phyloP scores from a whole-genome alignment of 2,888 invertebrate species.

The Dryococelus australis region DNA sequence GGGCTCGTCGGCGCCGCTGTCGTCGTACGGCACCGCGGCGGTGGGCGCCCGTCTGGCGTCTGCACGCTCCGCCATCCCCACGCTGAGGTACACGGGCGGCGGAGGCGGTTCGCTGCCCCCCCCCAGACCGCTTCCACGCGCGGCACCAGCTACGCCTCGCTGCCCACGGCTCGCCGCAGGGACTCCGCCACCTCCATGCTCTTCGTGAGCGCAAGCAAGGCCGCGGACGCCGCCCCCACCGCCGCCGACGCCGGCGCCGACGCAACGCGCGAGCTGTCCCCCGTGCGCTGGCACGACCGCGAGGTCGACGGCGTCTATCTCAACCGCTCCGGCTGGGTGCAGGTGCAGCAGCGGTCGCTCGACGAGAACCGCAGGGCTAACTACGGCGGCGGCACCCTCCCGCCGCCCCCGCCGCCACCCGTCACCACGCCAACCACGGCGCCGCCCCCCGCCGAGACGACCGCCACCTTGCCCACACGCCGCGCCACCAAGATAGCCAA shows the following conservation, averaged over 20 bases:
- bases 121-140: slow-evolving; percentile 28
- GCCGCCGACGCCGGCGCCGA: slow-evolving; percentile 59
- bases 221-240: slow-evolving; percentile 45
- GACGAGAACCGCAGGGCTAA: slow-evolving; percentile 59
- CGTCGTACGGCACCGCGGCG: slow-evolving; percentile 51
- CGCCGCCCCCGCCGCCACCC: slow-evolving; percentile 33
- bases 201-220: slow-evolving; percentile 36
- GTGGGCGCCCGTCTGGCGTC: slow-evolving; percentile 53
- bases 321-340: slow-evolving; percentile 65
- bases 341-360: slow-evolving; percentile 64
- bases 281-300: slow-evolving; percentile 66
- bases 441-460: slow-evolving; percentile 46
- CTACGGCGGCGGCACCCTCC: slow-evolving; percentile 33
- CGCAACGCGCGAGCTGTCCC: slow-evolving; percentile 64
- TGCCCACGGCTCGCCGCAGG: slow-evolving; percentile 40
- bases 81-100: slow-evolving; percentile 39
- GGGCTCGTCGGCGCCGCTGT: slow-evolving; percentile 59
- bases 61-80: slow-evolving; percentile 42
- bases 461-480: slow-evolving; percentile 58
- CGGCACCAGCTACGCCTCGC: slow-evolving; percentile 39
- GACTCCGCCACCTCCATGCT: slow-evolving; percentile 36
- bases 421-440: slow-evolving; percentile 45
- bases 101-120: background rate
- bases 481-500: slow-evolving; percentile 62
- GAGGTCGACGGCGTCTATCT: slow-evolving; percentile 68